Base-by-base conservation (phyloP, 2,888 invertebrate genomes). In the Drosophila barbarae region DNA sequence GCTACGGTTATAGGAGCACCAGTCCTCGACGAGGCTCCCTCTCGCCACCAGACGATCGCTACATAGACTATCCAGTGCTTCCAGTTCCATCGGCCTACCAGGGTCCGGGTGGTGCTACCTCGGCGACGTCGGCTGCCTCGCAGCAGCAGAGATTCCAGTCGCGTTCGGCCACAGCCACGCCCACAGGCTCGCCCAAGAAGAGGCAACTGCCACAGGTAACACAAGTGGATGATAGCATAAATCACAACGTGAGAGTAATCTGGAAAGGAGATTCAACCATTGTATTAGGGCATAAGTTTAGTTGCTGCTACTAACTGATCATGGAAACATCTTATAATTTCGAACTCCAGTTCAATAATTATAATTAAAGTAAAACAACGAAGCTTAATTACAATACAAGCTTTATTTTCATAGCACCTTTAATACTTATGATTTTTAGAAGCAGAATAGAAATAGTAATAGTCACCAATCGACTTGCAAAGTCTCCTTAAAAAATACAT, bases 181-280 rank as follows among this genome's bases (percentile, higher is more conserved):
- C 98, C 55, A 96, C 96, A 64, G 96, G 97, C 69, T 97, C 97
- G 76, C 97, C 98, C 54, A 98, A 98, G 91, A 98, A 98, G 91
- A 93, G 98, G 77, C 98, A 98, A 91, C 93, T 98, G 87, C 98
- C 98, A 76, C 96, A 97, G 91, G 97, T 98, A 89, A 96, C 15
- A 15, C 7, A 46, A 46, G 18, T n/a, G 28, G 30, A 28, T 46
- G 26, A 18, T 10, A 1, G 12, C 39, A 13, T 39, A 39, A 21
- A 41, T 13, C 41, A 18, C 6, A 21, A 9, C 12, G 23, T 13
- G 28, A 26, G 26, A 10, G 8, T 23, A 1, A 41, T 2, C 41
- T 23, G 23, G 23, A n/a, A 23, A 26, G 52, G 12, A 35, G 6
- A 13, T 13, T 1, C 12, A 39, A 21, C 12, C 12, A 13, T 39